Evolutionary conservation across 92 coral and sea anemone genomes (phyloP), one percentile per base, ranked within the genome.

Genomic region (Phenganax subtilis): DNA sequence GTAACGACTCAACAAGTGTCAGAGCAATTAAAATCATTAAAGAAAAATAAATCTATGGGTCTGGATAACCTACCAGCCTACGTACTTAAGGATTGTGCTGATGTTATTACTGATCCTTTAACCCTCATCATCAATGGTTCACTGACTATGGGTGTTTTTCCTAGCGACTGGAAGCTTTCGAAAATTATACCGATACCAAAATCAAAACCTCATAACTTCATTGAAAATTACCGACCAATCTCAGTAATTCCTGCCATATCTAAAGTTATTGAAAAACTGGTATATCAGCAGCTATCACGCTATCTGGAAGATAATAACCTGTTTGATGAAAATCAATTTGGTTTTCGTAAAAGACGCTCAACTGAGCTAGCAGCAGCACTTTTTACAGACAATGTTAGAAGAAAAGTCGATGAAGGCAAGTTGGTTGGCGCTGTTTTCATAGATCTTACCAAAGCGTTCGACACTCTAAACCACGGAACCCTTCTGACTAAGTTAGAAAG

Each of bases 351-450:
- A 37, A 62, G 79, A 74, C 37, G 79, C 10, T 74, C 79, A 5
- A 74, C 79, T 11, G 79, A 74, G 79, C 54, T 74, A 74, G 79
- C 79, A 53, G 79, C 79, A 55, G 54, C 79, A 20, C 37, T 74
- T 14, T 74, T 74, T 20, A 74, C 60, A 3, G 79, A 74, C 25
- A 74, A 53, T 74, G 47, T 74, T 74, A 74, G 54, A 55, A 74
- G 79, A 74, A 74, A 74, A 37, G 61, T 74, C 12, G 79, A 74
- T 12, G 79, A 74, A 74, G 79, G 79, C 37, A 74, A 74, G 25
- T 8, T 74, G 37, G 79, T 74, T 54, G 79, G 79, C 59, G 61
- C 31, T 27, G 76, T 71, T 71, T 71, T 71, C 76, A 25, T 71
- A 5, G 76, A 71, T 37, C 55, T 71, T 29, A 71, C 61, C 15